A percentile compares a stretch with the other conserved stretches of the same genome.
These are phyloP conservation scores for Drosophila nikananu DNA, from an alignment of 1,140 invertebrate species.

Conservation along the genomic window DNA sequence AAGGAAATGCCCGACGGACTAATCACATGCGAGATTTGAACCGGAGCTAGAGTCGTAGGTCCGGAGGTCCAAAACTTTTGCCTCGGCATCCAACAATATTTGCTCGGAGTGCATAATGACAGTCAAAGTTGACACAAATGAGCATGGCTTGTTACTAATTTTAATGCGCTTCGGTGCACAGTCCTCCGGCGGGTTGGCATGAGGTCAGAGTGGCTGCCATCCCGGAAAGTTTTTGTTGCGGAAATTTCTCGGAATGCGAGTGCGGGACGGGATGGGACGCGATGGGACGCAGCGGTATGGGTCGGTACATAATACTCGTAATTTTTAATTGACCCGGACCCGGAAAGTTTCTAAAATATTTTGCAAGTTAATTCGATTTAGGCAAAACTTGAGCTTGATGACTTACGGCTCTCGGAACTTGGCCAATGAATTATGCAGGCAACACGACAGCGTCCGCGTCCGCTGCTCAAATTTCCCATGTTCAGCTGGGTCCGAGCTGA, in stretches of 20 bases:
- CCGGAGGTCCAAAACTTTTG: conserved; percentile 58
- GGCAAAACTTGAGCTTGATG: conserved; percentile 73
- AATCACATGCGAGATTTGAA: conserved; percentile 45
- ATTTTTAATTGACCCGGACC: conserved; percentile 76
- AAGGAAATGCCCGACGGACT: conserved; percentile 69
- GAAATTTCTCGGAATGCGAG: conserved; percentile 66
- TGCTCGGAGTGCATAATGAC: conserved; percentile 84
- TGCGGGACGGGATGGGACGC: neutral
- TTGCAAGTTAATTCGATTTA: conserved; percentile 79
- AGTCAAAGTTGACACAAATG: conserved; percentile 85
- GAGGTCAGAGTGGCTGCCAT: conserved; percentile 4
- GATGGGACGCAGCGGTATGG: neutral
- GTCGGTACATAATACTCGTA: conserved; percentile 42
- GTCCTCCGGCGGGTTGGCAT: conserved; percentile 25
- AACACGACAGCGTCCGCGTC: conserved; percentile 41
- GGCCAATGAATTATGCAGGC: conserved; percentile 74
- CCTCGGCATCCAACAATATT: conserved; percentile 71
- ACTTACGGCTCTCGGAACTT: conserved; percentile 61
- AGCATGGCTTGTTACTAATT: conserved; percentile 83
- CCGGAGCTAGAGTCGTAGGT: neutral
- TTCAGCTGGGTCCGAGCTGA: conserved; percentile 29
- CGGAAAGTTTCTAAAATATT: conserved; percentile 72
- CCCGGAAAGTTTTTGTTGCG: conserved; percentile 73
- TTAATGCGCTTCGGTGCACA: conserved; percentile 74
- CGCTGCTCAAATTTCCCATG: conserved; percentile 26